Evolutionary conservation across 2,797 vertebrate species (phyloP).

Genomic region (Atherinosoma microstoma): DNA sequence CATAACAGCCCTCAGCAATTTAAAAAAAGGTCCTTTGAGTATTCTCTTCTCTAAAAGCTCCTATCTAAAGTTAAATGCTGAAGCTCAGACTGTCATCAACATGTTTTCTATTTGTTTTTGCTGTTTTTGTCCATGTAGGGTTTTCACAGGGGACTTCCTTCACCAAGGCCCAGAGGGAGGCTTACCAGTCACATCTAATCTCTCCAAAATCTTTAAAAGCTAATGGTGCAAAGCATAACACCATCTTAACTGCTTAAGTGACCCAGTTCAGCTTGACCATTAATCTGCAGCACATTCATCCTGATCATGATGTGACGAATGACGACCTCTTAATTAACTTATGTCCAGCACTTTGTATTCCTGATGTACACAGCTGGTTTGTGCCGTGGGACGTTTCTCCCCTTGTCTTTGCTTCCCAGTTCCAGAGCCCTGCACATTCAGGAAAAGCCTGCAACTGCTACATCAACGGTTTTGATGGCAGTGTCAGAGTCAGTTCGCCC

Average conservation of each 20-base stretch:
- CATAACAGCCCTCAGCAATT: slow-evolving; percentile 24
- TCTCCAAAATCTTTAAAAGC: slow-evolving; percentile 35
- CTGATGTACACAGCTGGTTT: slow-evolving; percentile 53
- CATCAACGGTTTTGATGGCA: slow-evolving; percentile 57
- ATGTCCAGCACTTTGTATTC: slow-evolving; percentile 22
- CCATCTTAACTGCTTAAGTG: slow-evolving; percentile 7
- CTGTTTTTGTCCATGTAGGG: slow-evolving; percentile 10
- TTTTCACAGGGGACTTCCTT: slow-evolving; percentile 19
- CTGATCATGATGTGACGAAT: slow-evolving; percentile 45
- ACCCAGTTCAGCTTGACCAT: slow-evolving; percentile 28
- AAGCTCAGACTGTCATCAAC: slow-evolving; percentile 27
- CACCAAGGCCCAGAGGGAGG: slow-evolving; percentile 7
- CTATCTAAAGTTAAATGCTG: slow-evolving; percentile 23
- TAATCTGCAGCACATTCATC: slow-evolving; percentile 35
- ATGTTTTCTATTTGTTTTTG: slow-evolving; percentile 38
- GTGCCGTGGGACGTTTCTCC: slow-evolving; percentile 40
- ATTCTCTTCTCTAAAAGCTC: slow-evolving; percentile 27
- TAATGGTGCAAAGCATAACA: slow-evolving; percentile 41
- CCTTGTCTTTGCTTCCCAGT: slow-evolving; percentile 37
- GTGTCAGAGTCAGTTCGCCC: slow-evolving; percentile 49
- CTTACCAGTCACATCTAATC: slow-evolving; percentile 18
- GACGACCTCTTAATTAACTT: slow-evolving; percentile 59
- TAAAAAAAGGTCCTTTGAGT: slow-evolving; percentile 14
- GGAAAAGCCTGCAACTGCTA: slow-evolving; percentile 55
- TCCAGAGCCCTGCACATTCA: slow-evolving; percentile 46